Evolutionary conservation across 2,888 invertebrate genomes (phyloP).

Genomic region (Lasius fuliginosus): DNA sequence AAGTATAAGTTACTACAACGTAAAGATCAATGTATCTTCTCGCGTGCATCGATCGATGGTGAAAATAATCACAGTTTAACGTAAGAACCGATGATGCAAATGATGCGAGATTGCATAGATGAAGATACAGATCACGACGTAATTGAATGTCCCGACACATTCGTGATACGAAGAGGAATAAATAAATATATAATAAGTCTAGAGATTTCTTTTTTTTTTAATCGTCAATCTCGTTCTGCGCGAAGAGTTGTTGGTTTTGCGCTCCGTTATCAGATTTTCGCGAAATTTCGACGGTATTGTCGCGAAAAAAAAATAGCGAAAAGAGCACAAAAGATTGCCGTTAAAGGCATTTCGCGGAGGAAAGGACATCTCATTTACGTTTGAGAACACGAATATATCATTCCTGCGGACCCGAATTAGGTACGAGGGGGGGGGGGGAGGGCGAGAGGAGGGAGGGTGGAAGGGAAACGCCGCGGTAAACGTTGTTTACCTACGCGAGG

Average conservation of each 20-base stretch:
- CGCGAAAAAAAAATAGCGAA: neutral
- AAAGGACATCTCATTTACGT: slow-evolving; percentile 11
- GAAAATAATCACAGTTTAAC: slow-evolving; percentile 29
- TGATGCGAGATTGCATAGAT: neutral
- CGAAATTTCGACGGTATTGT: neutral
- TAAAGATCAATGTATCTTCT: neutral
- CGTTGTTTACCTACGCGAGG: slow-evolving; percentile 71
- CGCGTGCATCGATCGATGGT: neutral
- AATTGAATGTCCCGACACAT: neutral
- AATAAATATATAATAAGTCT: neutral
- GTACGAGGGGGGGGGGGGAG: too few species aligned
- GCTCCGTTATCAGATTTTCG: neutral
- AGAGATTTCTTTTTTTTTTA: neutral
- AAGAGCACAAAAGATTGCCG: neutral
- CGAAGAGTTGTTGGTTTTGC: neutral
- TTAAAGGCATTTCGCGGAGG: neutral
- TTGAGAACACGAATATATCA: slow-evolving; percentile 3
- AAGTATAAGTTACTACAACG: neutral
- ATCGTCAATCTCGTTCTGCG: neutral
- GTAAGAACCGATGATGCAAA: slow-evolving; percentile 37
- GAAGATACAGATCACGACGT: neutral
- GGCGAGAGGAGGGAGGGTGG: neutral
- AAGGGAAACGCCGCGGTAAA: slow-evolving; percentile 46
- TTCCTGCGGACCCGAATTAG: slow-evolving; percentile 53
- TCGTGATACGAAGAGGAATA: neutral